phyloP scores from a whole-genome alignment of 2,888 invertebrate genomes.

The Atrina japonica region DNA sequence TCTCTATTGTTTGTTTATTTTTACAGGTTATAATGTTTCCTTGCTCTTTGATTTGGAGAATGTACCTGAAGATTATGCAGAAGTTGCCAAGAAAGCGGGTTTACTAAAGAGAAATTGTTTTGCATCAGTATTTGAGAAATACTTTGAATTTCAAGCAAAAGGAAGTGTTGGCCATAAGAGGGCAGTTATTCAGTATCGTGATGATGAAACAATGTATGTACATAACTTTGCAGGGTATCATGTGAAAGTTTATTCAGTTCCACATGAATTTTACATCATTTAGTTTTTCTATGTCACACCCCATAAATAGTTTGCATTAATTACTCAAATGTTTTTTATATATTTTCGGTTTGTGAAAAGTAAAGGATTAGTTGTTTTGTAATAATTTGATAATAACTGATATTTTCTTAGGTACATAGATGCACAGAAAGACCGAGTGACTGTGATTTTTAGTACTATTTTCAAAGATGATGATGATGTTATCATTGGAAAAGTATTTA shows the following conservation, averaged over 20 bases:
- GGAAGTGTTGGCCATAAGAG: slow-evolving; percentile 94
- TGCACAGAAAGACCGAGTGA: slow-evolving; percentile 98
- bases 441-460: slow-evolving; percentile 99
- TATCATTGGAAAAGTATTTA: slow-evolving; percentile 99
- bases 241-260: no score
- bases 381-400: no score
- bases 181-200: slow-evolving; percentile 98
- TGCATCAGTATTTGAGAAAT: slow-evolving; percentile 99
- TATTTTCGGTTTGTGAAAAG: no score
- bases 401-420: slow-evolving; percentile 94
- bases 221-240: not conserved
- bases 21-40: slow-evolving; percentile 95
- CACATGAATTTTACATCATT: no score
- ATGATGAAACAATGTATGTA: slow-evolving; percentile 97
- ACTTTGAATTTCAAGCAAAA: slow-evolving; percentile 98
- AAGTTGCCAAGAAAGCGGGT: slow-evolving; percentile 94
- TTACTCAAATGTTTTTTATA: no score
- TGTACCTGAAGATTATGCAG: slow-evolving; percentile 94
- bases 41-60: slow-evolving; percentile 95
- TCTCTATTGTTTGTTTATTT: not conserved
- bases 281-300: no score
- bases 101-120: slow-evolving; percentile 98
- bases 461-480: slow-evolving; percentile 99
- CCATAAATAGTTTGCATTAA: no score
- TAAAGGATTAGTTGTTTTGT: no score